Conservation (phyloP, 2,888 invertebrate genomes). For the Imbricaverruca yamaguchii region DNA sequence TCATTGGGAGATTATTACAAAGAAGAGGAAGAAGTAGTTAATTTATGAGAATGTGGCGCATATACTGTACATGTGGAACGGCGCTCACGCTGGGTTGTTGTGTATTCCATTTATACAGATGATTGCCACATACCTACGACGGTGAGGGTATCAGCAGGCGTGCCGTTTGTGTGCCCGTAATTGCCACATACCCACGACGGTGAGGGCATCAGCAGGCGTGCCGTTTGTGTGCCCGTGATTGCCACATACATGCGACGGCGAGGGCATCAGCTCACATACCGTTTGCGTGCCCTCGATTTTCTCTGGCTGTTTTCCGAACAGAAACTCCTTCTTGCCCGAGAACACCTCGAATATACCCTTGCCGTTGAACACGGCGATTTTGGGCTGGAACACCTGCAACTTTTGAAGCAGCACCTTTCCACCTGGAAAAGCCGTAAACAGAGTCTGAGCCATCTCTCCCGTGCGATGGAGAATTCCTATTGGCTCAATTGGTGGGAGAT, state of each 20-base stretch:
- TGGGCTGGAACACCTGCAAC: constrained; percentile 82
- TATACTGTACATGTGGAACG: no score
- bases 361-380: constrained; percentile 97
- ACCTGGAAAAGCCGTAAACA: constrained; percentile 41
- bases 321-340: constrained; percentile 93
- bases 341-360: constrained; percentile 97
- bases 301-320: constrained; percentile 91
- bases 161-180: constrained; percentile 89
- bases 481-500: no score
- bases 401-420: constrained; percentile 82
- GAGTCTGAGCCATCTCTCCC: background rate
- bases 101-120: no score
- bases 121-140: no score
- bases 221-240: constrained; percentile 74
- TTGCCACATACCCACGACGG: no score
- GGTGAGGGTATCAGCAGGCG: constrained; percentile 41
- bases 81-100: no score
- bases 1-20: no score
- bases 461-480: no score
- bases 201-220: constrained; percentile 47
- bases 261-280: constrained; percentile 51
- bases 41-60: no score
- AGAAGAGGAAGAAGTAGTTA: no score
- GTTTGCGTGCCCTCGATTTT: constrained; percentile 88
- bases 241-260: no score